Conservation (phyloP, 2,113 vertebrate species). For the Cololabis saira region DNA sequence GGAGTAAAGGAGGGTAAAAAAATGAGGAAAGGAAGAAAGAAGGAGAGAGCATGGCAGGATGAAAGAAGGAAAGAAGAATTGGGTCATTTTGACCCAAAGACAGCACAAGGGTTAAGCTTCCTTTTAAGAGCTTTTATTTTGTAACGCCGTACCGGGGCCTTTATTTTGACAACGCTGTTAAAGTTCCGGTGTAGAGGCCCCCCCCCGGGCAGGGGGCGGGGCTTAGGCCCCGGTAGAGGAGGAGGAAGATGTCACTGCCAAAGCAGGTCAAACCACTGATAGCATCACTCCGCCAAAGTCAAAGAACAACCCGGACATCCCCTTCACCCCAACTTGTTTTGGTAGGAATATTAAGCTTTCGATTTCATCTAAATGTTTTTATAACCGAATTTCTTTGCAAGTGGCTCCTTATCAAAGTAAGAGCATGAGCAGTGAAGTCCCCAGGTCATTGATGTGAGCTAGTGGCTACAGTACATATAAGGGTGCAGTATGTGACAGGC, state of each 20-base stretch:
- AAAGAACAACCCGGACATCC: background rate
- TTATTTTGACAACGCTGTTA: background rate
- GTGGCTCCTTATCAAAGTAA: background rate
- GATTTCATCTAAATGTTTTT: background rate
- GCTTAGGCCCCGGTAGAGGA: conserved; percentile 22
- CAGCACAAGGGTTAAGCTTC: too few species aligned
- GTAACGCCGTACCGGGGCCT: conserved; percentile 6
- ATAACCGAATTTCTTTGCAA: background rate
- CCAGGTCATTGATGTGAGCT: background rate
- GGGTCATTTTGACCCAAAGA: too few species aligned
- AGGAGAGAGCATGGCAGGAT: too few species aligned
- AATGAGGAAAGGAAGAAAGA: too few species aligned
- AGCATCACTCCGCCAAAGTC: background rate
- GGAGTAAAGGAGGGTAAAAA: too few species aligned
- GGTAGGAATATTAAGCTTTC: conserved; percentile 38
- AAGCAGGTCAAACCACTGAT: background rate
- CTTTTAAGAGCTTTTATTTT: conserved; percentile 32
- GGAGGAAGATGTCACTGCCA: background rate
- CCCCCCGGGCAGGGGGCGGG: conserved; percentile 25
- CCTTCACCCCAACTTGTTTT: background rate
- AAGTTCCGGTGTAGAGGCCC: conserved; percentile 27
- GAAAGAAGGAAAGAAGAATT: too few species aligned
- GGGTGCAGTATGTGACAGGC: conserved; percentile 6
- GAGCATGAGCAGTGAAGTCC: conserved; percentile 24
- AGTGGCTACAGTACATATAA: background rate